Conservation (phyloP, 2,113 vertebrate genomes). For the Scopus umbretta region DNA sequence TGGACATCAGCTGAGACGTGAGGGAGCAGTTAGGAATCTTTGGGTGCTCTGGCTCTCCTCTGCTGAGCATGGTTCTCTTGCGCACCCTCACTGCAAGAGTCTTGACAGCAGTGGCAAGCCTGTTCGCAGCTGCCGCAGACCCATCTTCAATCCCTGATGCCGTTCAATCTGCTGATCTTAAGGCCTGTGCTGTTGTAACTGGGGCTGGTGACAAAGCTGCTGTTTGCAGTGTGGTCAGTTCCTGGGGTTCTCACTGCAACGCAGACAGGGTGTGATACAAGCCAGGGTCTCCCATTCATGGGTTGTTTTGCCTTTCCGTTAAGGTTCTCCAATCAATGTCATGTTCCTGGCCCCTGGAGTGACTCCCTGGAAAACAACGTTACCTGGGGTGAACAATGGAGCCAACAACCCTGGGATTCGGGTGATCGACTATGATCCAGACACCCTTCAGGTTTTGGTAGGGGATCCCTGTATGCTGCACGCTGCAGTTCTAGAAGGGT, state of each 20-base stretch:
- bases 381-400: constrained; percentile 87
- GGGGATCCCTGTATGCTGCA: neutral
- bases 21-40: neutral
- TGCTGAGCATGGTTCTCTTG: neutral
- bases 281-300: neutral
- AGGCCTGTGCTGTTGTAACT: rapidly evolving
- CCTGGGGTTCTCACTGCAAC: neutral
- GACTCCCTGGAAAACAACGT: constrained; percentile 92
- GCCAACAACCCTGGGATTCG: constrained; percentile 95
- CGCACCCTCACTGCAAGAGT: neutral
- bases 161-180: rapidly evolving
- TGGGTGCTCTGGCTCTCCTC: neutral
- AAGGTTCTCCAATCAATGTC: constrained; percentile 78
- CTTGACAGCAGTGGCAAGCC: neutral
- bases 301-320: neutral
- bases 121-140: neutral
- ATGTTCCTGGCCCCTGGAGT: constrained; percentile 92
- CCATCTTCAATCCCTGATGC: neutral
- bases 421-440: constrained; percentile 80
- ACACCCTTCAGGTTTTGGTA: constrained; percentile 86
- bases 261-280: neutral
- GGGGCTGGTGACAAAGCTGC: neutral
- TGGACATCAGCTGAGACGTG: neutral
- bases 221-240: rapidly evolving
- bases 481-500: neutral